Evolutionary conservation across 2,888 invertebrate genomes (phyloP).

Genomic region (Nephrotoma guestfalica): DNA sequence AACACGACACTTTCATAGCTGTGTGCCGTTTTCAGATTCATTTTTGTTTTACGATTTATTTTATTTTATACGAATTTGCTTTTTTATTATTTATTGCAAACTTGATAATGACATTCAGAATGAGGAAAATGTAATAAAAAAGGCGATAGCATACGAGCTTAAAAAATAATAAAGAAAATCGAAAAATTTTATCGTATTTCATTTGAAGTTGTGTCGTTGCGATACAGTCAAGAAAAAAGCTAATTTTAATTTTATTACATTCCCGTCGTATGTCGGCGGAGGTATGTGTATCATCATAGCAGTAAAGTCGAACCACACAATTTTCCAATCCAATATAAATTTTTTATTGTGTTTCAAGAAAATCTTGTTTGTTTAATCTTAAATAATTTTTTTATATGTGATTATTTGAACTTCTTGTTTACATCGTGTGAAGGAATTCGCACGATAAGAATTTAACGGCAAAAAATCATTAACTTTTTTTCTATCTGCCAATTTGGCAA

Average conservation of each 20-base stretch:
- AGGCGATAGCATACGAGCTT: neutral
- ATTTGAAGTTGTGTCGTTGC: neutral
- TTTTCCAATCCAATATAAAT: neutral
- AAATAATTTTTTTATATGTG: neutral
- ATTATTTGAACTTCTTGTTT: too few species aligned
- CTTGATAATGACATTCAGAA: neutral
- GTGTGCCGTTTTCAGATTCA: neutral
- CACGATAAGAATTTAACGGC: neutral
- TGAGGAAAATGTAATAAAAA: neutral
- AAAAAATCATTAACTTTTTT: neutral
- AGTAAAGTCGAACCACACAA: neutral
- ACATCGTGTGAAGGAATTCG: too few species aligned
- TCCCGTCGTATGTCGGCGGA: neutral
- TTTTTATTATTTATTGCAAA: neutral
- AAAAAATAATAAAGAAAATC: neutral
- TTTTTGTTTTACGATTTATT: neutral
- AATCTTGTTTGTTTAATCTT: neutral
- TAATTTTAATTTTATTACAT: neutral
- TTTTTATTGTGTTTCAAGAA: neutral
- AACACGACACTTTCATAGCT: neutral
- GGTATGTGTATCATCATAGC: neutral
- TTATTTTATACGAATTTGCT: neutral
- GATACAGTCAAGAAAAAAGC: neutral
- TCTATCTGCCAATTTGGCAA: neutral
- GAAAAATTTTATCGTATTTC: neutral